Percentiles rank a stretch among this genome's conserved stretches.
Evolutionary conservation across 1,140 invertebrate species (phyloP).

Genomic region (Charaxes varanes): DNA sequence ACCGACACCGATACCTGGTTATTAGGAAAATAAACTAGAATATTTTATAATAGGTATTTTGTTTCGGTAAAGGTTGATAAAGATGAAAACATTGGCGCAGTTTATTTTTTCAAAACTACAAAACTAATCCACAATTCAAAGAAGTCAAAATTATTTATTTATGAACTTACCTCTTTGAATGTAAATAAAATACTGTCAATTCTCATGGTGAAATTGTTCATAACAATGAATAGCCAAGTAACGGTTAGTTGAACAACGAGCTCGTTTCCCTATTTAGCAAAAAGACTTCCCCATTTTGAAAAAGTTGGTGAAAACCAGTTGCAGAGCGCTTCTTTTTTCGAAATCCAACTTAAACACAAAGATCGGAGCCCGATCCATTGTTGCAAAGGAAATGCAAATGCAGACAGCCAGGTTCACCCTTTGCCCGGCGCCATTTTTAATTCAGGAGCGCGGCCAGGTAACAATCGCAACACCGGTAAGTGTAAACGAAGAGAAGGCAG

Average conservation of each 20-base stretch:
- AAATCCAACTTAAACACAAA: conserved; percentile 49
- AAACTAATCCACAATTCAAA: no score
- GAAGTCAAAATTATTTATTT: no score
- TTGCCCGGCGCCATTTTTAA: conserved; percentile 64
- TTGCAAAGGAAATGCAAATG: conserved; percentile 67
- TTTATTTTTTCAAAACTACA: no score
- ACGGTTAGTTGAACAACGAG: no score
- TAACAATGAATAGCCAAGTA: no score
- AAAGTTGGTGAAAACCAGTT: conserved; percentile 4
- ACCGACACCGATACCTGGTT: conserved; percentile 56
- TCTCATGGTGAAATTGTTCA: no score
- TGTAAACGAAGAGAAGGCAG: no score
- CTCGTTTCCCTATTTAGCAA: no score
- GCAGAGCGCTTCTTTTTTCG: conserved; percentile 15
- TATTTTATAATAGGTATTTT: conserved; percentile 7
- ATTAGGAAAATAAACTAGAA: conserved; percentile 9
- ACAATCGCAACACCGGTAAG: conserved; percentile 66
- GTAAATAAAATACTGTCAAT: no score
- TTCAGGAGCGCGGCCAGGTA: conserved; percentile 59
- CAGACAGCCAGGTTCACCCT: conserved; percentile 65
- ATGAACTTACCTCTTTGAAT: no score
- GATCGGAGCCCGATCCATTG: conserved; percentile 38
- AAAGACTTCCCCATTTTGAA: not conserved
- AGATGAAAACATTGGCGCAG: not conserved
- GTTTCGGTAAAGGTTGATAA: not conserved